Conservation (phyloP, 2,797 vertebrate species). For the Lacerta viridis region DNA sequence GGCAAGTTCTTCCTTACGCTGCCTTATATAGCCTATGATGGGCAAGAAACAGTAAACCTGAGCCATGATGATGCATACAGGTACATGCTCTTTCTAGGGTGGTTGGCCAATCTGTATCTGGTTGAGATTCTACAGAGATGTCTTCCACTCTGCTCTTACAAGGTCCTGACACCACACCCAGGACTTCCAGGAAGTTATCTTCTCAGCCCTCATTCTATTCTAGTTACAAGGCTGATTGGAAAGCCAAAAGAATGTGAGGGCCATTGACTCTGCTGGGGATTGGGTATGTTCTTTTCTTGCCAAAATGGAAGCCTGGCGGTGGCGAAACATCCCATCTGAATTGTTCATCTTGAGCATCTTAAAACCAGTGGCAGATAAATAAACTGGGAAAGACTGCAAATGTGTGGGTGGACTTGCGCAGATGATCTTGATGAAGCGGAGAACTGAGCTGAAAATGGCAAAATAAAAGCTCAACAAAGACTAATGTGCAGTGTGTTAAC, state of each 20-base stretch:
- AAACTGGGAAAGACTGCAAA: constrained; percentile 29
- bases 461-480: constrained; percentile 17
- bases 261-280: background rate
- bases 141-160: background rate
- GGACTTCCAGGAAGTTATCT: background rate
- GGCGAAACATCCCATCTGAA: background rate
- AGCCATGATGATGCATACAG: background rate
- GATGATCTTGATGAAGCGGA: constrained; percentile 21
- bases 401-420: constrained; percentile 10
- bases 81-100: background rate
- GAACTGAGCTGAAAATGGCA: constrained; percentile 33
- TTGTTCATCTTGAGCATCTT: background rate
- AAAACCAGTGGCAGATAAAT: constrained; percentile 3
- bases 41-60: background rate
- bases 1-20: background rate
- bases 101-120: background rate
- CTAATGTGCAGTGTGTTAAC: background rate
- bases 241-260: background rate
- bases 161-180: background rate
- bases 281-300: too few species aligned
- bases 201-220: background rate
- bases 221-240: background rate
- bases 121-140: background rate
- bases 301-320: background rate
- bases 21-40: background rate